Evolutionary conservation across 2,797 vertebrate genomes (phyloP).

Genomic region (Avahi laniger): DNA sequence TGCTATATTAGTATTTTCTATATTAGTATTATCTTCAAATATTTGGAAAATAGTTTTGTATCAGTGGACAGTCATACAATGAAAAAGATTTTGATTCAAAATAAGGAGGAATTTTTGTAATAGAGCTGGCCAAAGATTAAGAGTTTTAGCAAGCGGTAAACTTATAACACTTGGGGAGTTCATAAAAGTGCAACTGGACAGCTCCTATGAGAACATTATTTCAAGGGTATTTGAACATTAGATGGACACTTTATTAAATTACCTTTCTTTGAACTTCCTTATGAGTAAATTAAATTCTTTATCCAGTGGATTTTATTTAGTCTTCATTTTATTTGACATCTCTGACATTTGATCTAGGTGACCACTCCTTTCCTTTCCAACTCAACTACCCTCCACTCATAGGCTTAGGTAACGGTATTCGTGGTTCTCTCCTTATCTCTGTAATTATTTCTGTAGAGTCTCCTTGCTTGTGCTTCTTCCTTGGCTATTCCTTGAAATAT

Average conservation of each 20-base stretch:
- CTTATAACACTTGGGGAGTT: background rate
- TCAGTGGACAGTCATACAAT: background rate
- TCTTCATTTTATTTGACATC: slow-evolving; percentile 39
- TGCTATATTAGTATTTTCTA: background rate
- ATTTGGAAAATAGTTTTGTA: background rate
- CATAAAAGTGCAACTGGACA: background rate
- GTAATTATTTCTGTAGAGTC: background rate
- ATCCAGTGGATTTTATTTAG: slow-evolving; percentile 40
- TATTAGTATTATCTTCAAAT: background rate
- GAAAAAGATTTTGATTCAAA: slow-evolving; percentile 22
- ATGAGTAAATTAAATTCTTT: slow-evolving; percentile 44
- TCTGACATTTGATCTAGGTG: background rate
- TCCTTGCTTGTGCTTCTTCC: background rate
- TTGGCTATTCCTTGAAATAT: background rate
- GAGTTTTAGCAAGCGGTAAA: slow-evolving; percentile 15
- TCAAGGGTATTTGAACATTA: background rate
- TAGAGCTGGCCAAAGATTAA: slow-evolving; percentile 11
- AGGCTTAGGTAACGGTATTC: background rate
- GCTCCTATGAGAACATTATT: background rate
- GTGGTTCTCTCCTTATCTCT: background rate
- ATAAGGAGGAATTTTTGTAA: background rate
- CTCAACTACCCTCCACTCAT: background rate
- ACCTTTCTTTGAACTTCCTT: slow-evolving; percentile 29
- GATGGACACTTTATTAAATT: background rate
- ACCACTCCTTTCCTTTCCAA: background rate